Evolutionary conservation across 2,113 vertebrate species (phyloP).

Genomic region (Varanus salvator): DNA sequence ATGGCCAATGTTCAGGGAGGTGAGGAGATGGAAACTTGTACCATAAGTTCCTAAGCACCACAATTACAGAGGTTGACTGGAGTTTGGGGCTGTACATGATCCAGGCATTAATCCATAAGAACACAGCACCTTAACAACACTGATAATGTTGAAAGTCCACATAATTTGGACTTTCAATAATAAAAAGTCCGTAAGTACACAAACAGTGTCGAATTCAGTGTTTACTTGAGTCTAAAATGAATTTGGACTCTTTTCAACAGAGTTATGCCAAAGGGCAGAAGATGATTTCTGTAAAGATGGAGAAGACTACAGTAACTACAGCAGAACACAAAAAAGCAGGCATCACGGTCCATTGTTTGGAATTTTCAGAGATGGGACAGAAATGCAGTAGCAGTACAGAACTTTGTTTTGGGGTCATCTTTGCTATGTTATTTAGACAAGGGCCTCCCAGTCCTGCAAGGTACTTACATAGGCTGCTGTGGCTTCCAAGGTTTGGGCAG

Average conservation of each 20-base stretch:
- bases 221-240: not conserved
- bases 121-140: not conserved
- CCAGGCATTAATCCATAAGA: not conserved
- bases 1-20: not conserved
- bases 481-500: constrained; percentile 63
- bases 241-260: not conserved
- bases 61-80: not conserved
- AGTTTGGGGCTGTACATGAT: not conserved
- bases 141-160: not conserved
- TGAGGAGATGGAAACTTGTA: not conserved
- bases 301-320: not conserved
- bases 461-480: constrained; percentile 87
- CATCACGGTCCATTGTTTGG: not conserved
- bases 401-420: not conserved
- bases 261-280: not conserved
- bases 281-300: not conserved
- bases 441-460: not conserved
- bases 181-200: too few species aligned
- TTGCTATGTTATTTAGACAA: not conserved
- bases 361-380: not conserved
- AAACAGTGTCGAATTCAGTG: not conserved
- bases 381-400: not conserved
- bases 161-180: not conserved
- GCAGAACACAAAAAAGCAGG: too few species aligned
- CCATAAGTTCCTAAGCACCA: not conserved